phyloP scores from a whole-genome alignment of 1,140 invertebrate genomes.

The Pseudomyrmex pallidus region DNA sequence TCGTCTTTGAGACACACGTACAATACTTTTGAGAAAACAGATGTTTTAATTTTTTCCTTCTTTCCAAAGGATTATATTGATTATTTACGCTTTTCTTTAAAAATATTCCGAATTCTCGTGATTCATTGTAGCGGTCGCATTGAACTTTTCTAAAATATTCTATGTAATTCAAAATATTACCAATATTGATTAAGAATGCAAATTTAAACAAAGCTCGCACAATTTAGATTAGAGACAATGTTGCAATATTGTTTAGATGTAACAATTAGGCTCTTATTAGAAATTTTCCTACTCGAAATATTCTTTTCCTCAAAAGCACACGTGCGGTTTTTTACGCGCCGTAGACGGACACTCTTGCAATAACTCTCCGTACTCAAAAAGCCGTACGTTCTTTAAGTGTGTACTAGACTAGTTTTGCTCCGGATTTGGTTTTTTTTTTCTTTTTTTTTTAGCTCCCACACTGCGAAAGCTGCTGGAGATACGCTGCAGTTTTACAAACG shows the following conservation, averaged over 20 bases:
- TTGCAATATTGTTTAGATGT: background rate
- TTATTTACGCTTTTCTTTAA: background rate
- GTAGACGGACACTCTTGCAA: conserved; percentile 69
- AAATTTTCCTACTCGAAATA: conserved; percentile 39
- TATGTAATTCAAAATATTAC: too few relatives aligned
- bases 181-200: too few relatives aligned
- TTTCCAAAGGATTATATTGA: too few relatives aligned
- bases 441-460: conserved; percentile 68
- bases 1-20: conserved; percentile 38
- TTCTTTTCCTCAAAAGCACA: conserved; percentile 46
- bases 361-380: conserved; percentile 58
- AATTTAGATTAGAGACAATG: background rate
- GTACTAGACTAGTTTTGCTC: conserved; percentile 69
- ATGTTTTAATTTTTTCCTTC: too few relatives aligned
- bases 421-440: conserved; percentile 58
- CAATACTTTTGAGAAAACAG: conserved; percentile 48
- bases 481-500: conserved; percentile 77
- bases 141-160: background rate
- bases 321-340: background rate
- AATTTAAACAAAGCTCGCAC: background rate
- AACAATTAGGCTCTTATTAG: conserved; percentile 10
- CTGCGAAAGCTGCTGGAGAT: conserved; percentile 79
- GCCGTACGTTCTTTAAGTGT: conserved; percentile 68
- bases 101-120: background rate
- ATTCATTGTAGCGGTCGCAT: background rate